phyloP scores from a whole-genome alignment of 2,888 invertebrate species.

The Endomychus coccineus region DNA sequence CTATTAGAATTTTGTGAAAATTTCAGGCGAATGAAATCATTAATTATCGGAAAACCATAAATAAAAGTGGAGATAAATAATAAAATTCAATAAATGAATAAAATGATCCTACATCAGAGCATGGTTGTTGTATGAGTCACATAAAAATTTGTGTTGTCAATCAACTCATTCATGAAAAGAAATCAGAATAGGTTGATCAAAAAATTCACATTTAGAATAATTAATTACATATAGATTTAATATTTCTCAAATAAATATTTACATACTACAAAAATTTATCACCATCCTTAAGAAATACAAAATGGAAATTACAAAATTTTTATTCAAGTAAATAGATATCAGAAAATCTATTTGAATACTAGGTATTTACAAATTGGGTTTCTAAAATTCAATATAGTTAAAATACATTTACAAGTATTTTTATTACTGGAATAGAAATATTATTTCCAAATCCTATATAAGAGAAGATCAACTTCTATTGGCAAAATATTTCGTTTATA shows the following conservation, averaged over 20 bases:
- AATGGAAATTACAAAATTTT: constrained; percentile 36
- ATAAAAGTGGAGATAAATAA: too few species aligned
- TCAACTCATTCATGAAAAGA: too few species aligned
- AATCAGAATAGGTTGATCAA: constrained; percentile 12
- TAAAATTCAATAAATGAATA: too few species aligned
- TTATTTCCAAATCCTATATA: constrained; percentile 28
- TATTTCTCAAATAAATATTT: constrained; percentile 41
- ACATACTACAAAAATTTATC: constrained; percentile 40
- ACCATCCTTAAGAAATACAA: constrained; percentile 34
- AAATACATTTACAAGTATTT: constrained; percentile 36
- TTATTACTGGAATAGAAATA: constrained; percentile 29
- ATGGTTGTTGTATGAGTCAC: too few species aligned
- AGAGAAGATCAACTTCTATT: constrained; percentile 38
- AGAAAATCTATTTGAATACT: constrained; percentile 27
- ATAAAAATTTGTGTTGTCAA: too few species aligned
- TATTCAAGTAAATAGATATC: constrained; percentile 25
- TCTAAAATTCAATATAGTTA: constrained; percentile 34
- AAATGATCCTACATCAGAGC: too few species aligned
- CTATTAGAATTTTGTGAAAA: too few species aligned
- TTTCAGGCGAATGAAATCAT: too few species aligned
- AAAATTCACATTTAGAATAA: constrained; percentile 34
- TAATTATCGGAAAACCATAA: too few species aligned
- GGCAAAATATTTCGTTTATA: constrained; percentile 33
- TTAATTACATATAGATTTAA: constrained; percentile 42
- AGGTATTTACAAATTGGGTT: constrained; percentile 36